Conservation (phyloP, 2,113 vertebrate genomes). For the Pantherophis guttatus region DNA sequence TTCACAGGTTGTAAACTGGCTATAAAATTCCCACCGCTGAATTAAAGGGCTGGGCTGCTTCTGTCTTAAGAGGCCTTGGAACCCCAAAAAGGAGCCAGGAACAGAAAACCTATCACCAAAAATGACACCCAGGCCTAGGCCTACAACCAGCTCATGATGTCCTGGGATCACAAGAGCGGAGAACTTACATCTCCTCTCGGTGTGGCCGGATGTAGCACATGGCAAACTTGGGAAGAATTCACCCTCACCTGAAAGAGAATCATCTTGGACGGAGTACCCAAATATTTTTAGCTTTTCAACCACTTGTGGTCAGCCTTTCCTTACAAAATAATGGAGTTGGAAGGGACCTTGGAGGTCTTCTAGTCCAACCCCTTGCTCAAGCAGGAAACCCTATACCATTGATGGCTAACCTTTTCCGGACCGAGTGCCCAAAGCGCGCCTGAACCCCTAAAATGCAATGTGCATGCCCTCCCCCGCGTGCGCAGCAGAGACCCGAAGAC, state of each 20-base stretch:
- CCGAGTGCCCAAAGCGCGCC: no score
- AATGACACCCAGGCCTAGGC: neutral
- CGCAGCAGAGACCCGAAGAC: no score
- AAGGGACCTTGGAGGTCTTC: neutral
- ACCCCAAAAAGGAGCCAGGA: neutral
- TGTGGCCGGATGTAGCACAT: neutral
- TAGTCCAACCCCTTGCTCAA: neutral
- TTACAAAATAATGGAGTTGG: neutral
- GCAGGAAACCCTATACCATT: neutral
- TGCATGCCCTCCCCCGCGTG: no score
- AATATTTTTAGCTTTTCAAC: neutral
- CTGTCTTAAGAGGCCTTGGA: neutral
- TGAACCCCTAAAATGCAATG: no score
- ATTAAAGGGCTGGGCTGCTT: neutral
- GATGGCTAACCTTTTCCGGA: no score
- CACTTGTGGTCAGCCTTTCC: no score
- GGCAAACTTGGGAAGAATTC: neutral
- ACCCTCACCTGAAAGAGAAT: neutral
- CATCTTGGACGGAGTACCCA: neutral
- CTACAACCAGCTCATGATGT: neutral
- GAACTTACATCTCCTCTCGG: neutral
- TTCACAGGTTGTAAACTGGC: neutral
- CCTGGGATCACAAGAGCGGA: neutral
- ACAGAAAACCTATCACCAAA: neutral
- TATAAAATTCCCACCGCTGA: no score